phyloP scores from a whole-genome alignment of 2,113 vertebrate genomes.

The Bolborhynchus lineola region DNA sequence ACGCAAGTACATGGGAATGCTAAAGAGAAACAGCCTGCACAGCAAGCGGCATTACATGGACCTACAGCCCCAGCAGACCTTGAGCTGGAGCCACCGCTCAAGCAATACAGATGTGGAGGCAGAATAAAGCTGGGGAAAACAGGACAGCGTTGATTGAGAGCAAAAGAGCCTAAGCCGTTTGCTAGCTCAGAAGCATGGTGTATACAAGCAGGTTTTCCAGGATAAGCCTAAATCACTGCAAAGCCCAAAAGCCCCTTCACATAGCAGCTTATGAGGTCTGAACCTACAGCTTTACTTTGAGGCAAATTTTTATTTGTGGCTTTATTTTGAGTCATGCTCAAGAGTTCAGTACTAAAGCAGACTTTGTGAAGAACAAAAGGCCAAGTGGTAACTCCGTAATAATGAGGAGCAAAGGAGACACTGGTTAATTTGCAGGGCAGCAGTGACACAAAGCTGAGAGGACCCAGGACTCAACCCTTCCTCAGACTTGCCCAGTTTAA shows the following conservation, averaged over 20 bases:
- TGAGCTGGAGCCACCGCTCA: neutral
- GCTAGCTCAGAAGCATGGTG: neutral
- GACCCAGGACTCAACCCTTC: neutral
- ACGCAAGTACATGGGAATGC: neutral
- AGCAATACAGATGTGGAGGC: fast-evolving
- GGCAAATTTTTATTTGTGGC: neutral
- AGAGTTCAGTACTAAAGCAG: neutral
- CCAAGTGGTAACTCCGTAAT: neutral
- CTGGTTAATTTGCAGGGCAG: neutral
- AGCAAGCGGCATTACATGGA: fast-evolving
- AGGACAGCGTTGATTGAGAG: fast-evolving
- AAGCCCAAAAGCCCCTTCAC: fast-evolving
- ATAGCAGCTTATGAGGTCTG: fast-evolving
- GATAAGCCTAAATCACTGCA: neutral
- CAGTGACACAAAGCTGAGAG: neutral
- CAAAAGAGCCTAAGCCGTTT: neutral
- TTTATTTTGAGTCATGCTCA: neutral
- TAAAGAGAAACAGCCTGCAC: neutral
- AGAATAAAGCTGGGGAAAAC: neutral
- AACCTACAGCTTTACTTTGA: neutral
- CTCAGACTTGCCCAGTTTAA: neutral
- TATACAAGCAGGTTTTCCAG: neutral
- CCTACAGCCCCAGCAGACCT: neutral
- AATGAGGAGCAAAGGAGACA: neutral
- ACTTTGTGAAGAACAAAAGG: neutral